Base-by-base conservation (phyloP, 2,797 vertebrate genomes). In the Ctenopoma kingsleyae region DNA sequence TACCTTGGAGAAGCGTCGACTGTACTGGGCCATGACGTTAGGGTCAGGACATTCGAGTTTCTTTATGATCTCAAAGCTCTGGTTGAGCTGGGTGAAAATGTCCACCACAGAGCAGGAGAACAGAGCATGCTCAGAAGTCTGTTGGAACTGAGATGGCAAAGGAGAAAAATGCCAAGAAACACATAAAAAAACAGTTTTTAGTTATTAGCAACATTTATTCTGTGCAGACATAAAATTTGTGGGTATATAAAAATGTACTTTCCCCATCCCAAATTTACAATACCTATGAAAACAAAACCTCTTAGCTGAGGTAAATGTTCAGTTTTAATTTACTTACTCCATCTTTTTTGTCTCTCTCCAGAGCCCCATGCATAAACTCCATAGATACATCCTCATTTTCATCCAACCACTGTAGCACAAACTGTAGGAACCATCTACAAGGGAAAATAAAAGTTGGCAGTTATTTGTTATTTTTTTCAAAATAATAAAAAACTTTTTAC, bases 51-150 rank as follows among this genome's bases (percentile, higher is more conserved):
- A 99, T 54, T 99, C 97, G 71, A 99, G 92, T 84, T 99, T 99
- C 91, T 96, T 98, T 90, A 99, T 98, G 87, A 99, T 99, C 91
- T 99, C 98, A 84, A 98, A 99, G 89, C 98, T 99, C 93, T 99
- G 98, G 90, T 99, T 99, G 85, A 99, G 97, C 87, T 99, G 98
- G 0, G 98, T 99, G 92, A 99, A 99, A 82, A 99, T 96, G 0
- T 99, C 98, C 86, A 99, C 98, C 93, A 99, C 98, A 0, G 98
- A 99, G 89, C 98, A 99, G 86, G 98, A 99, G 91, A 99, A 99
- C 12, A 99, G 95, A 6, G 98, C 98, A 0, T 99, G 98, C 87
- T 99, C 98, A 0, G 98, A 99, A 0, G 97, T 99, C 92, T 99
- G 98, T 92, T 98, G 98, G 91, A 99, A 99, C 98, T 99, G 76